Percentiles rank a stretch among this genome's conserved stretches.
These are phyloP conservation scores for Lucinisca nassula DNA, from an alignment of 2,888 invertebrate genomes.

Conservation along the genomic window DNA sequence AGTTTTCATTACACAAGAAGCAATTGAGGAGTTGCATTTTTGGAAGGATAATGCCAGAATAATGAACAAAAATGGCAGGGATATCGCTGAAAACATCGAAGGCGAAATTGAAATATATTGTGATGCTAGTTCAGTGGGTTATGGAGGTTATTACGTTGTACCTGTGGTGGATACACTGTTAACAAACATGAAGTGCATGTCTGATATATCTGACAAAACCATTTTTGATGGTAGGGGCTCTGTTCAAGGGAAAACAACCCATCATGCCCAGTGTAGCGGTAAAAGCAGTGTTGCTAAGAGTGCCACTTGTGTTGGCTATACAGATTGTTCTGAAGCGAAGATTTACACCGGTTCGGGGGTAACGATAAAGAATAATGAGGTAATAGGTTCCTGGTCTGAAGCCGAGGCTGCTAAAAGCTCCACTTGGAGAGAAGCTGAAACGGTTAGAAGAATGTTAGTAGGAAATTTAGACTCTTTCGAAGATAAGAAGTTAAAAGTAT, in stretches of 20 bases:
- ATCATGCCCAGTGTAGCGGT: too few relatives aligned
- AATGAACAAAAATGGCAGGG: neutral
- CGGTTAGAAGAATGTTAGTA: conserved; percentile 37
- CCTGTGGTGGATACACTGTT: too few relatives aligned
- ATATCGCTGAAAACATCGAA: neutral
- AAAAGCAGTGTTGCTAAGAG: too few relatives aligned
- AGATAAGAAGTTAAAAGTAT: neutral
- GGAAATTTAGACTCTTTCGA: neutral
- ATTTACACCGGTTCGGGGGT: too few relatives aligned
- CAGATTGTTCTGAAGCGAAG: too few relatives aligned
- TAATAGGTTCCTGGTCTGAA: conserved; percentile 42
- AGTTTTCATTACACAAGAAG: conserved; percentile 20
- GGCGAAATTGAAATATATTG: conserved; percentile 10
- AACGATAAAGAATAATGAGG: neutral
- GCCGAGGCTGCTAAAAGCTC: conserved; percentile 48
- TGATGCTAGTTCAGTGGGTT: conserved; percentile 49
- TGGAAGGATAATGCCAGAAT: conserved; percentile 27
- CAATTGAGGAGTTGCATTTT: conserved; percentile 32
- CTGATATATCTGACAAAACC: conserved; percentile 11
- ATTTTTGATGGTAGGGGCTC: neutral
- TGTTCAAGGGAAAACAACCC: too few relatives aligned
- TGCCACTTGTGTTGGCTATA: too few relatives aligned
- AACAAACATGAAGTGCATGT: too few relatives aligned
- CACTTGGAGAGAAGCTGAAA: conserved; percentile 60
- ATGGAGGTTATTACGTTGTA: conserved; percentile 50